Evolutionary conservation across 1,140 invertebrate genomes (phyloP).

Genomic region (Bactericera cockerelli): DNA sequence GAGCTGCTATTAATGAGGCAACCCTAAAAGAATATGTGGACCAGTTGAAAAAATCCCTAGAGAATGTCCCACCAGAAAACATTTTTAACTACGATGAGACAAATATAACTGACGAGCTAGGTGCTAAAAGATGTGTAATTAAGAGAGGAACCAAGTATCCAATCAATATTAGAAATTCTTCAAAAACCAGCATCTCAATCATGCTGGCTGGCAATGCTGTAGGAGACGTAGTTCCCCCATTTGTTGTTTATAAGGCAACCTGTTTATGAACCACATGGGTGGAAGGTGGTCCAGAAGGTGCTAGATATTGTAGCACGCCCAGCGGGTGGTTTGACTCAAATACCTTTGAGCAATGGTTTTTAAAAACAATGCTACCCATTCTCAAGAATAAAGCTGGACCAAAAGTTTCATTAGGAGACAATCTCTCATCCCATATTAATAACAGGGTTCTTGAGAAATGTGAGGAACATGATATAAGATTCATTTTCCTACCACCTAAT

Average conservation of each 20-base stretch:
- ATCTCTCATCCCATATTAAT: not conserved
- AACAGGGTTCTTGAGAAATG: not conserved
- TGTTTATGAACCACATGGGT: conserved; percentile 27
- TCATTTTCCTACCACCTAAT: not conserved
- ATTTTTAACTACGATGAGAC: no score
- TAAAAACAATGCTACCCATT: conserved; percentile 17
- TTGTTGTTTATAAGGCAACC: conserved; percentile 27
- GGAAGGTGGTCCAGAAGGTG: conserved; percentile 22
- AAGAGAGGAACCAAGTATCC: no score
- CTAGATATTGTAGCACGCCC: conserved; percentile 25
- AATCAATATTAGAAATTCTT: no score
- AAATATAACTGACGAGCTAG: no score
- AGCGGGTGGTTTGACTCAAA: conserved; percentile 26
- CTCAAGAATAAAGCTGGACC: not conserved
- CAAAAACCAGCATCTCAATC: no score
- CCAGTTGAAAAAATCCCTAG: no score
- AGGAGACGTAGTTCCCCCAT: no score
- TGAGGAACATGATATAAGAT: not conserved
- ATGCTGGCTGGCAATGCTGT: conserved; percentile 13
- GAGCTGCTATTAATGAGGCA: no score
- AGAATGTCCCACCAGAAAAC: no score
- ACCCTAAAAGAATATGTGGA: no score
- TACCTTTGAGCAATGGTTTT: no score
- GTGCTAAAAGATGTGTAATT: no score
- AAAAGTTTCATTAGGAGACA: not conserved